These are phyloP conservation scores for Paratilapia polleni DNA, from an alignment of 2,113 vertebrate genomes.

Conservation along the genomic window DNA sequence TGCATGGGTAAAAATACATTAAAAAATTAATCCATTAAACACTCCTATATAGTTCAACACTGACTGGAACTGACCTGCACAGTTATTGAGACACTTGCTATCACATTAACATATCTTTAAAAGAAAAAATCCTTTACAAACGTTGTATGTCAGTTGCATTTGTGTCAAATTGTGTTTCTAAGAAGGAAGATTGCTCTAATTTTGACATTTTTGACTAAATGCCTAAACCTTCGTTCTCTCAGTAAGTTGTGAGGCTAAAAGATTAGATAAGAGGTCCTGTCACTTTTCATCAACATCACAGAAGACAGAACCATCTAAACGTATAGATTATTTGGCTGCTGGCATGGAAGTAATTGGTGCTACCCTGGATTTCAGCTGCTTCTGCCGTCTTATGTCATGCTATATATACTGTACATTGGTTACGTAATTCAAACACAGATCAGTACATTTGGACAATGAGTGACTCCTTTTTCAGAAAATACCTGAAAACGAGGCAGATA, in stretches of 20 bases:
- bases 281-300: conserved; percentile 45
- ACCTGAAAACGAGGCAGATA: neutral
- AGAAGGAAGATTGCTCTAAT: conserved; percentile 5
- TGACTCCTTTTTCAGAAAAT: neutral
- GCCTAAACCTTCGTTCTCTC: conserved; percentile 22
- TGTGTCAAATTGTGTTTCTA: neutral
- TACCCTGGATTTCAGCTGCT: conserved; percentile 57
- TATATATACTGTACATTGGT: conserved; percentile 28
- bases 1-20: conserved; percentile 1
- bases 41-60: neutral
- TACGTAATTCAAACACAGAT: conserved; percentile 23
- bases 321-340: conserved; percentile 53
- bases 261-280: conserved; percentile 52
- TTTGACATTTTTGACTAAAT: conserved; percentile 46
- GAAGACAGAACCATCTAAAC: conserved; percentile 28
- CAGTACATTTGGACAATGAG: neutral
- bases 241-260: conserved; percentile 26
- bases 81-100: neutral
- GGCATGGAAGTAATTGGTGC: conserved; percentile 54
- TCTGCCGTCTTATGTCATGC: conserved; percentile 13
- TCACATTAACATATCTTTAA: neutral
- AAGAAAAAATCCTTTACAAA: neutral
- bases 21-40: neutral
- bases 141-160: neutral
- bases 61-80: neutral